Base-by-base conservation (phyloP, 2,113 vertebrate genomes). In the Misgurnus mizolepis region DNA sequence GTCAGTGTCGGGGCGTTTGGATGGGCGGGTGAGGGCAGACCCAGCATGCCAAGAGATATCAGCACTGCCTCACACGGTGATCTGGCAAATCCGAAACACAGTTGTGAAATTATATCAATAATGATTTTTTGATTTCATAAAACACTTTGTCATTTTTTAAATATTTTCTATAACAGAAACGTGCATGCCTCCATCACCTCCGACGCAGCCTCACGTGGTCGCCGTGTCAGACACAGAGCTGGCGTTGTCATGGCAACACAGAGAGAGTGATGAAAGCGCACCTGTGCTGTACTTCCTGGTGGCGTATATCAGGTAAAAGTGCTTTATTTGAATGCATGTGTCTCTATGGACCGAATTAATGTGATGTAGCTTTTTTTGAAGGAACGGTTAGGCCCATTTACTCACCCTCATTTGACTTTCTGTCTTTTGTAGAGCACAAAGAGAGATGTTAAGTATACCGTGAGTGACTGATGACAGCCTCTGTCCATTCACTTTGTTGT, bases 141-240 rank as follows among this genome's bases (percentile, higher is more conserved):
- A 47, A 62, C 56, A 0, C 9, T 77, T 45, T 12, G 5, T 72
- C 5, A 40, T 0, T 76, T 15, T 45, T 1, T 76, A 45, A 74
- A 17, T 69, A 15, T 22, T 10, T 12, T 17, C 60, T 58, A 7
- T 74, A 0, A 10, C 87, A 99, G 97, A 96, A 41, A 92, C 88
- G 85, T 99, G 97, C 84, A 92, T 93, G 93, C 93, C 94, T 14
- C 96, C 97, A 0, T 87, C 88, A 0, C 92, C 95, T 0, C 97
- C 97, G 0, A 89, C 92, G 11, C 91, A 94, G 81, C 96, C 95
- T 0, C 90, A 90, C 0, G 93, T 94, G 0, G 85, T 93, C 17
- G 94, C 95, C 5, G 93, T 98, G 78, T 98, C 97, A 2, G 95
- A 98, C 88, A 95, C 95, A 0, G 96, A 98, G 87, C 94, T 98